A percentile compares a stretch with the other conserved stretches of the same genome.
phyloP scores from a whole-genome alignment of 2,888 invertebrate species.

The Drosophila diplacantha region DNA sequence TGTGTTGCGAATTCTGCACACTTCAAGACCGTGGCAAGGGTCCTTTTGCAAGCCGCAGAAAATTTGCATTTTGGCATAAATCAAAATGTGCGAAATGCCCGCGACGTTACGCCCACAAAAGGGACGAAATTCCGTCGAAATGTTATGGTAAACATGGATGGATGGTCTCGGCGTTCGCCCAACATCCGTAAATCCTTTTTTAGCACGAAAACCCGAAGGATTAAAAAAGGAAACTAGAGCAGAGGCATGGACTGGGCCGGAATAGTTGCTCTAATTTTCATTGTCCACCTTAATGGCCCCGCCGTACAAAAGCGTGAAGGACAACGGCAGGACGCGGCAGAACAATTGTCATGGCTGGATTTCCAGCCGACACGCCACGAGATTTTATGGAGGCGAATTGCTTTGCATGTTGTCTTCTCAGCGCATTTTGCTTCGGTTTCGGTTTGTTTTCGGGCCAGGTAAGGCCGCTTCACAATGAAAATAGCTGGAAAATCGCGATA shows the following conservation, averaged over 20 bases:
- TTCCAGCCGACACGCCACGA: constrained; percentile 33
- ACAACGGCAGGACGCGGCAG: constrained; percentile 50
- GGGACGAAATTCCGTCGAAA: constrained; percentile 48
- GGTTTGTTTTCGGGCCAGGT: constrained; percentile 25
- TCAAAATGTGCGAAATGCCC: constrained; percentile 46
- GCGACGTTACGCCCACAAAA: constrained; percentile 54
- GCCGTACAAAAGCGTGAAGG: constrained; percentile 66
- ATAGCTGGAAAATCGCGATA: constrained; percentile 65
- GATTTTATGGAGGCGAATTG: constrained; percentile 25
- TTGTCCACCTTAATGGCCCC: constrained; percentile 66
- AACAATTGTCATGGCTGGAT: constrained; percentile 26
- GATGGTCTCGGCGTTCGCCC: constrained; percentile 14
- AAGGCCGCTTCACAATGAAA: constrained; percentile 60
- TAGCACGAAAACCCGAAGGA: constrained; percentile 71
- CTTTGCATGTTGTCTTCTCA: constrained; percentile 20
- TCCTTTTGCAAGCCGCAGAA: constrained; percentile 19
- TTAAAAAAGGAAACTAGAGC: constrained; percentile 72
- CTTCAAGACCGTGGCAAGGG: constrained; percentile 11
- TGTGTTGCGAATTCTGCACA: constrained; percentile 13
- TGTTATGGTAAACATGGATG: constrained; percentile 55
- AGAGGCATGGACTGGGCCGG: constrained; percentile 32
- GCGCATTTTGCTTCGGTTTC: constrained; percentile 25
- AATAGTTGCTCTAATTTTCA: constrained; percentile 72
- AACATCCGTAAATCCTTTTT: constrained; percentile 69
- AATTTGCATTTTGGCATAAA: constrained; percentile 52